Conservation (phyloP, 2,888 invertebrate genomes). For the Nemurella pictetii region DNA sequence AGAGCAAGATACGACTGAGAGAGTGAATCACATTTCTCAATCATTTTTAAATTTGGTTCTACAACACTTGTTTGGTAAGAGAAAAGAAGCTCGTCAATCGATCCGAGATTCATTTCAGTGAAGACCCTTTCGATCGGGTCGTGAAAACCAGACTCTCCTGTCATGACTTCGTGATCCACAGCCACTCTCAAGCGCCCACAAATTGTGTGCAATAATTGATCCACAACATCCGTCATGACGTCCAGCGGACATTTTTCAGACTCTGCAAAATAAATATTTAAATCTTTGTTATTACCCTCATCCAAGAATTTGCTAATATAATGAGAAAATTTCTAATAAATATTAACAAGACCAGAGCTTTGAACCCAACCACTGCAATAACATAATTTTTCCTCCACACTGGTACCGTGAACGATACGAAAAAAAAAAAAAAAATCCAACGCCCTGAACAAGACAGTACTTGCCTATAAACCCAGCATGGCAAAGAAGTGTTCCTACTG, state of each 20-base stretch:
- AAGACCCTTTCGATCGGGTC: slow-evolving; percentile 63
- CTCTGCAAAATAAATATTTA: slow-evolving; percentile 46
- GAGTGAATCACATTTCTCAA: not conserved
- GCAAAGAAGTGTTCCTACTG: slow-evolving; percentile 56
- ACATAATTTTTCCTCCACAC: too few relatives aligned
- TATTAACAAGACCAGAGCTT: too few relatives aligned
- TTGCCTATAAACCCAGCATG: slow-evolving; percentile 59
- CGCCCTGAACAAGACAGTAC: too few relatives aligned
- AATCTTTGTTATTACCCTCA: not conserved
- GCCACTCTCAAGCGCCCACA: slow-evolving; percentile 56
- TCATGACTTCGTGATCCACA: slow-evolving; percentile 56
- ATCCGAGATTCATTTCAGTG: slow-evolving; percentile 63
- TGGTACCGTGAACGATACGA: too few relatives aligned
- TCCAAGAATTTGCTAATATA: not conserved
- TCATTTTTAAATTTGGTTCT: not conserved
- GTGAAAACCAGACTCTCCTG: slow-evolving; percentile 56
- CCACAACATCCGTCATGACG: slow-evolving; percentile 55
- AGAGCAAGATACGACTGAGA: not conserved
- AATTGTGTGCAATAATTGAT: slow-evolving; percentile 56
- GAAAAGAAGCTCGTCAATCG: slow-evolving; percentile 58
- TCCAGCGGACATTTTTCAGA: slow-evolving; percentile 56
- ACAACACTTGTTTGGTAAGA: slow-evolving; percentile 59
- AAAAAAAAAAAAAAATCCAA: not conserved
- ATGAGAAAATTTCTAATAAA: too few relatives aligned
- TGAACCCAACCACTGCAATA: too few relatives aligned